Conservation (phyloP, 2,797 vertebrate species). For the Dromococcyx pavoninus region DNA sequence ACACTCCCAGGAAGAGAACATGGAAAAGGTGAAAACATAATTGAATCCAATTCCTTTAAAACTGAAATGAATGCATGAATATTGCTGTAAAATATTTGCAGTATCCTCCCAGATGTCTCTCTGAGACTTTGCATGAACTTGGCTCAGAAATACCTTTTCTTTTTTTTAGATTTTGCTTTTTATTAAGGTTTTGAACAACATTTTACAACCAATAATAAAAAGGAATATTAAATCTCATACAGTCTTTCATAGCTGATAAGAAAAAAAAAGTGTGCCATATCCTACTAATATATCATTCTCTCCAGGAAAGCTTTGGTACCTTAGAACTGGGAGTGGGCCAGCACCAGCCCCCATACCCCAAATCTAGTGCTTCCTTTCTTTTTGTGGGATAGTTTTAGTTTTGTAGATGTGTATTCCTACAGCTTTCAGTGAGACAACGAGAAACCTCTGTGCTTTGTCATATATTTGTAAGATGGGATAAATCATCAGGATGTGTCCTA, state of each 20-base stretch:
- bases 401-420: not conserved
- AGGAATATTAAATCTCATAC: not conserved
- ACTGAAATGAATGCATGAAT: not conserved
- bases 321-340: not conserved
- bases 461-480: not conserved
- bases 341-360: not conserved
- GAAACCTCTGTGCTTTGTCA: not conserved
- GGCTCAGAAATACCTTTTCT: not conserved
- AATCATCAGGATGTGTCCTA: not conserved
- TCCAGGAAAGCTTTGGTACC: not conserved
- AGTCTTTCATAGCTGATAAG: not conserved
- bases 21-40: not conserved
- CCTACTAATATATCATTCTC: not conserved
- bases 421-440: not conserved
- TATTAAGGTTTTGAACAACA: slow-evolving; percentile 19
- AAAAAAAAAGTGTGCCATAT: not conserved
- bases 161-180: not conserved
- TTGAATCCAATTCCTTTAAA: slow-evolving; percentile 16
- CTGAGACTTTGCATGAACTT: slow-evolving; percentile 30
- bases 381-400: not conserved
- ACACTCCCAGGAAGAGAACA: slow-evolving; percentile 1
- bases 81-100: not conserved
- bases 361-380: not conserved
- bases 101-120: not conserved
- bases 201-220: slow-evolving; percentile 39